phyloP scores from a whole-genome alignment of 2,797 vertebrate species.

The Mastacembelus armatus region DNA sequence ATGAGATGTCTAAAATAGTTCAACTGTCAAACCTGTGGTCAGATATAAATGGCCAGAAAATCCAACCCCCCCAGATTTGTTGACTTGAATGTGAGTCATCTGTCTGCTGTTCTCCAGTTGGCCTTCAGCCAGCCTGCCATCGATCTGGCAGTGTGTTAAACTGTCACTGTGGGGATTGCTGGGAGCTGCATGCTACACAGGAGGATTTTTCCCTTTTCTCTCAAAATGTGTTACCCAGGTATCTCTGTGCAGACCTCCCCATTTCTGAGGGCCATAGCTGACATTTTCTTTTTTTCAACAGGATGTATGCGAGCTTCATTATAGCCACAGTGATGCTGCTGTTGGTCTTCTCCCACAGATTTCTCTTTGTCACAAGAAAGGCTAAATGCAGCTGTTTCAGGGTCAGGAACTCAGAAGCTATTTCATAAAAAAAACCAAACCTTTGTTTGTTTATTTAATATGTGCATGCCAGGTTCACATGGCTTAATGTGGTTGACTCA shows the following conservation, averaged over 20 bases:
- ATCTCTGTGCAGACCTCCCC: slow-evolving; percentile 19
- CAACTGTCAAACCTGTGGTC: slow-evolving; percentile 2
- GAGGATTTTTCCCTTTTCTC: slow-evolving; percentile 33
- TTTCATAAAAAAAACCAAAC: slow-evolving; percentile 9
- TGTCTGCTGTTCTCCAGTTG: slow-evolving; percentile 27
- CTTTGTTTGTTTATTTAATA: slow-evolving; percentile 34
- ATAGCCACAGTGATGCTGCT: slow-evolving; percentile 22
- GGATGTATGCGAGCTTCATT: slow-evolving; percentile 53
- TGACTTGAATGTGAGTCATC: slow-evolving; percentile 17
- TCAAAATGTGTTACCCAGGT: slow-evolving; percentile 31
- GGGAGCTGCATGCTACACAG: slow-evolving; percentile 23
- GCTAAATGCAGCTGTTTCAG: slow-evolving; percentile 49
- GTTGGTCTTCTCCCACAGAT: slow-evolving; percentile 15
- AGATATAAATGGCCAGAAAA: background rate
- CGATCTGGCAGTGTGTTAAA: slow-evolving; percentile 41
- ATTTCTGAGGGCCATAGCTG: slow-evolving; percentile 41
- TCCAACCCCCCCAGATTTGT: background rate
- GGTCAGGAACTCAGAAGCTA: slow-evolving; percentile 27
- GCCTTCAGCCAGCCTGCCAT: slow-evolving; percentile 33
- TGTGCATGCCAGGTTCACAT: slow-evolving; percentile 12
- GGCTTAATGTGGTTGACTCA: too few species aligned
- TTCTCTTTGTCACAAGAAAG: slow-evolving; percentile 37
- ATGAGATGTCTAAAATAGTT: too few species aligned
- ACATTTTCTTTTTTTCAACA: slow-evolving; percentile 63
- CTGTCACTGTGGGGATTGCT: slow-evolving; percentile 26